Percentiles rank a stretch among this genome's conserved stretches.
Conservation (phyloP, 2,888 invertebrate genomes). For the Invenusta paracnida region DNA sequence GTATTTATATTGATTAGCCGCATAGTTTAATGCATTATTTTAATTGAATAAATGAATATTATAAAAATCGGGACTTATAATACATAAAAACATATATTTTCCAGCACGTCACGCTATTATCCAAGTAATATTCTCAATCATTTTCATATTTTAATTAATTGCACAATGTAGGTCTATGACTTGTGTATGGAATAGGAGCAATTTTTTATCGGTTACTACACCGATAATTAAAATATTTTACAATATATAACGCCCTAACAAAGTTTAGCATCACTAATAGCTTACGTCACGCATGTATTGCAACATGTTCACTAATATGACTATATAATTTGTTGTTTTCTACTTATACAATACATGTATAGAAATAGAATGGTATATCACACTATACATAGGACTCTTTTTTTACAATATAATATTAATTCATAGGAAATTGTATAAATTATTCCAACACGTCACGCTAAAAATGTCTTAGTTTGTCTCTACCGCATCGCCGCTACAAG, state of each 20-base stretch:
- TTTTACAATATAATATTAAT: too few species aligned
- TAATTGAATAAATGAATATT: constrained; percentile 6
- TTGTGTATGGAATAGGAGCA: constrained; percentile 18
- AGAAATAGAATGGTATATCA: neutral
- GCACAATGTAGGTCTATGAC: neutral
- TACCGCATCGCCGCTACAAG: too few species aligned
- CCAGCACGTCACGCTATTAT: constrained; percentile 12
- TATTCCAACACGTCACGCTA: neutral
- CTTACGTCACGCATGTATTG: neutral
- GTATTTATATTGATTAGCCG: neutral
- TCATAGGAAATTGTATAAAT: too few species aligned
- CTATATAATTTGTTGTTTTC: neutral
- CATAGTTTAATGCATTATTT: constrained; percentile 20
- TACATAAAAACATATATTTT: constrained; percentile 13
- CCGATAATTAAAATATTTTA: neutral
- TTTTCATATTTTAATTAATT: neutral
- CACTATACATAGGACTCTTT: neutral
- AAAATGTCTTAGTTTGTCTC: neutral
- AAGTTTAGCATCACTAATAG: neutral
- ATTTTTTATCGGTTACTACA: neutral
- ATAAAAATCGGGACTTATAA: neutral
- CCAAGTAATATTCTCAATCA: neutral
- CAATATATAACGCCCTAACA: neutral
- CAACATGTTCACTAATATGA: neutral
- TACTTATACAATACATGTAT: neutral